A percentile compares a stretch with the other conserved stretches of the same genome.
These are phyloP conservation scores for Steatocranus sp. DNA, from an alignment of 2,797 vertebrate genomes.

Conservation along the genomic window DNA sequence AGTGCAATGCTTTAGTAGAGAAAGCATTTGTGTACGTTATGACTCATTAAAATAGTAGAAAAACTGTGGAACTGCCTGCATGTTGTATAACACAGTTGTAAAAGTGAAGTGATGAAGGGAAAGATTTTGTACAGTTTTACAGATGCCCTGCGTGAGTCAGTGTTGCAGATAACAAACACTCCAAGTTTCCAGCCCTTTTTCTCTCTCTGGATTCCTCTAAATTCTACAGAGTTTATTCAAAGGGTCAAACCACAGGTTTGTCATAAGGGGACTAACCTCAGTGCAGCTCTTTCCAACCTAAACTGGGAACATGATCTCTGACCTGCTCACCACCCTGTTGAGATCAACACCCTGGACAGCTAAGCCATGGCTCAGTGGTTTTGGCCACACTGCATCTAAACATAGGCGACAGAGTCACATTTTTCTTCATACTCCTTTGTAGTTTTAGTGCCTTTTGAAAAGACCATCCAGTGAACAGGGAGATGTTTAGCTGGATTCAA, in stretches of 20 bases:
- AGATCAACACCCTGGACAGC: slow-evolving; percentile 61
- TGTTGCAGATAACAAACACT: neutral
- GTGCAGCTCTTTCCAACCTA: slow-evolving; percentile 27
- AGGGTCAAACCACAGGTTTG: slow-evolving; percentile 43
- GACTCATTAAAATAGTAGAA: neutral
- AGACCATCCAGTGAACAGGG: neutral
- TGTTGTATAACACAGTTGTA: neutral
- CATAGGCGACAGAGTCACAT: slow-evolving; percentile 13
- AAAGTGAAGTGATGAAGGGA: neutral
- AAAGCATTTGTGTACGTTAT: neutral
- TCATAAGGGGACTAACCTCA: slow-evolving; percentile 34
- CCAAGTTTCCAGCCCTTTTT: neutral
- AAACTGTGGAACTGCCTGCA: neutral
- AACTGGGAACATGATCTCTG: slow-evolving; percentile 58
- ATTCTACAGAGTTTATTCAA: slow-evolving; percentile 1
- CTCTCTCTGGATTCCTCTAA: slow-evolving; percentile 27
- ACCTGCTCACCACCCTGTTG: slow-evolving; percentile 51
- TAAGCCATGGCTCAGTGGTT: slow-evolving; percentile 38
- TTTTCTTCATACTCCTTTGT: neutral
- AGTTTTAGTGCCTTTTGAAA: neutral
- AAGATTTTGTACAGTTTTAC: neutral
- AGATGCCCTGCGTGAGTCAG: neutral
- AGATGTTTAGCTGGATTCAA: slow-evolving; percentile 14
- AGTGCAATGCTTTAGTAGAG: neutral
- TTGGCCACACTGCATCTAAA: slow-evolving; percentile 35